Base-by-base conservation (phyloP, 2,797 vertebrate species). In the Acrossocheilus fasciatus region DNA sequence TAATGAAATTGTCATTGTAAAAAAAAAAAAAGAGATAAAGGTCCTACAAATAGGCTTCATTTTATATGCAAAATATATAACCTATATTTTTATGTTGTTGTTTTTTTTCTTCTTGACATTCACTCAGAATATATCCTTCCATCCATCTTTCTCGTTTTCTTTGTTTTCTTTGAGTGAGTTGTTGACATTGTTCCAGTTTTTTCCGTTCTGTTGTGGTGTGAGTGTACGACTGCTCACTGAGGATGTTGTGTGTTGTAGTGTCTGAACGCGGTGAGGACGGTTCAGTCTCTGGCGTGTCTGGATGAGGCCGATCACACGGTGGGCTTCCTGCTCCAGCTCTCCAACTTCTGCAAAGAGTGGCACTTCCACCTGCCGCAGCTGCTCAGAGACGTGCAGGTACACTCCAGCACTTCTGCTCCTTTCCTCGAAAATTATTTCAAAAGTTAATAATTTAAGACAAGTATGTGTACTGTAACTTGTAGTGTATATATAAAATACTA, bases 281-380 rank as follows among this genome's bases (percentile, higher is more conserved):
- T 98, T 9, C 98, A 98, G 96, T 98, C 97, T 59, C 91, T 99
- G 90, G 95, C 97, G 4, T 99, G 98, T 92, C 91, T 99, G 88
- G 98, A 99, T 73, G 98, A 99, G 94, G 98, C 98, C 0, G 98
- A 99, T 88, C 98, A 99, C 93, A 99, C 98, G 0, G 98, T 99
- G 64, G 98, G 98, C 80, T 99, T 99, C 93, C 95, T 99, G 91
- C 96, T 99, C 89, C 98, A 99, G 92, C 97, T 99, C 30, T 98
- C 98, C 0, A 97, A 94, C 93, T 99, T 99, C 95, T 97, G 94
- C 87, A 98, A 97, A 86, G 98, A 99, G 86, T 99, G 98, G 98
- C 98, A 98, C 88, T 99, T 99, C 91, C 98, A 99, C 86, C 94
- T 99, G 52, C 98, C 98, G 6, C 97, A 97, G 89, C 96, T 99